A percentile compares a stretch with the other conserved stretches of the same genome.
phyloP scores from a whole-genome alignment of 2,888 invertebrate genomes.

The Dynastes grantii region DNA sequence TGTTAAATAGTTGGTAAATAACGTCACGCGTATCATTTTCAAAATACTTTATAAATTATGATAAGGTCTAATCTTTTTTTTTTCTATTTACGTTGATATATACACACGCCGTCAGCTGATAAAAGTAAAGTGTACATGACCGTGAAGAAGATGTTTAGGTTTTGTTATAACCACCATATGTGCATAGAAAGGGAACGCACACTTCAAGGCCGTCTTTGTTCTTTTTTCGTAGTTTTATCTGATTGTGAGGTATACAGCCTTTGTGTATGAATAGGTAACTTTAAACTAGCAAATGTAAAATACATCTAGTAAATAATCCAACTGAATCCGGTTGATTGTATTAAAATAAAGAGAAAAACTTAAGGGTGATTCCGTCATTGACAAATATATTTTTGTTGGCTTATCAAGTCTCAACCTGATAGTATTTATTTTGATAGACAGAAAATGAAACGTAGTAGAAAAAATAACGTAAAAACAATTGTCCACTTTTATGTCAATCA shows the following conservation, averaged over 20 bases:
- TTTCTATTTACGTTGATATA: conserved; percentile 4
- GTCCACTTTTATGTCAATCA: too few relatives aligned
- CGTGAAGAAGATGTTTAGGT: conserved; percentile 14
- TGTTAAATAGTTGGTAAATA: not conserved
- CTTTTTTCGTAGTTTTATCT: conserved; percentile 25
- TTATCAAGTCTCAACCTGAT: too few relatives aligned
- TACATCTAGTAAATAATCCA: too few relatives aligned
- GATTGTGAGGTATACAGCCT: conserved; percentile 8
- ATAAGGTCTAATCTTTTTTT: not conserved
- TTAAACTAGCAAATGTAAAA: not conserved
- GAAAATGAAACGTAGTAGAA: too few relatives aligned
- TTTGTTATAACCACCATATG: not conserved
- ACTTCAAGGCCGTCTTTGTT: conserved; percentile 35
- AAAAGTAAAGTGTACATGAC: conserved; percentile 17
- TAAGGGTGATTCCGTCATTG: too few relatives aligned
- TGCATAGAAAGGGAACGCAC: conserved; percentile 5
- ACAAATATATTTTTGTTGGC: too few relatives aligned
- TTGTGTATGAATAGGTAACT: not conserved
- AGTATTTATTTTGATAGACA: too few relatives aligned
- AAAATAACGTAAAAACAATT: too few relatives aligned
- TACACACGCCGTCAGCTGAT: conserved; percentile 19
- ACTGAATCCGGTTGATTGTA: too few relatives aligned
- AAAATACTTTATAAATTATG: conserved; percentile 22
- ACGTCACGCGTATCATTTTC: conserved; percentile 4
- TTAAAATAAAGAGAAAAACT: too few relatives aligned